Evolutionary conservation across 1,140 invertebrate genomes (phyloP).

Genomic region (Dreissena rostriformis): DNA sequence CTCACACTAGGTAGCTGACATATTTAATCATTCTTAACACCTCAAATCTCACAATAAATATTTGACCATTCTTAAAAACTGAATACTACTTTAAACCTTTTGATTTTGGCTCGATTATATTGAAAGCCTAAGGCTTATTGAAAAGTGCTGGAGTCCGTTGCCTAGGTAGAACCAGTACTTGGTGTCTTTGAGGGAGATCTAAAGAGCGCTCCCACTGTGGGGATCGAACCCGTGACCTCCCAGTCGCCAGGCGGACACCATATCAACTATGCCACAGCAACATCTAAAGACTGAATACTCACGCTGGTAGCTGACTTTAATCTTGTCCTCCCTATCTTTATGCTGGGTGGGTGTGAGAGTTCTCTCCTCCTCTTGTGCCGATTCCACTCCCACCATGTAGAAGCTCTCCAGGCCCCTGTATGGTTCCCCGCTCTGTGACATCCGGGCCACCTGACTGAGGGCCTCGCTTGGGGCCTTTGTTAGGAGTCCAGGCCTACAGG

Average conservation of each 20-base stretch:
- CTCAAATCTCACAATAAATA: too few species aligned
- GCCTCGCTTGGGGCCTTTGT: conserved; percentile 47
- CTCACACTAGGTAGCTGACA: too few species aligned
- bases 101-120: too few species aligned
- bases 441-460: conserved; percentile 35
- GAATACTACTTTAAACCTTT: too few species aligned
- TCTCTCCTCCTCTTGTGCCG: conserved; percentile 30
- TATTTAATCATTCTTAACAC: too few species aligned
- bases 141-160: too few species aligned
- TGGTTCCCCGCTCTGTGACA: conserved; percentile 23
- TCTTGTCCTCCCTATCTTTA: conserved; percentile 37
- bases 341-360: conserved; percentile 37
- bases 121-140: too few species aligned
- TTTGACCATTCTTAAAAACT: too few species aligned
- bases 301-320: conserved; percentile 55
- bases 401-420: conserved; percentile 43
- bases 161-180: too few species aligned
- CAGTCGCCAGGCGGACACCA: neutral
- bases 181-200: too few species aligned
- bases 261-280: neutral
- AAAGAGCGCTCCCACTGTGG: too few species aligned
- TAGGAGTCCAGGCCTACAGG: conserved; percentile 41
- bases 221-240: neutral
- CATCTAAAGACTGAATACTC: conserved; percentile 4
- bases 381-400: conserved; percentile 53